phyloP scores from a whole-genome alignment of 2,113 vertebrate species.

The Neomonachus schauinslandi region DNA sequence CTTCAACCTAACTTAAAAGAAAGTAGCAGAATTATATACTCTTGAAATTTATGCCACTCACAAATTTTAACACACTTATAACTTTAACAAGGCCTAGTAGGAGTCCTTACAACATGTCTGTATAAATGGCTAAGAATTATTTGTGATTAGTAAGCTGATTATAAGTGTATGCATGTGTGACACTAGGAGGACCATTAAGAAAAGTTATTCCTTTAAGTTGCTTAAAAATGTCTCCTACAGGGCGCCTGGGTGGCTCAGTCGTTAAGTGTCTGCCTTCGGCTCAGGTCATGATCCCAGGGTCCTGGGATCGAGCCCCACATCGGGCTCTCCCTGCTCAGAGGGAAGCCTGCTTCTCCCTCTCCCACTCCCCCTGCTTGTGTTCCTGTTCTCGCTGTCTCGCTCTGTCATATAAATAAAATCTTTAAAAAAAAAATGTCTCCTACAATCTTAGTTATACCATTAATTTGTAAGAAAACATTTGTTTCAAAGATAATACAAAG shows the following conservation, averaged over 20 bases:
- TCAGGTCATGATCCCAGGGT: too few relatives aligned
- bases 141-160: not conserved
- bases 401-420: too few relatives aligned
- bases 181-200: not conserved
- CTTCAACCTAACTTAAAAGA: not conserved
- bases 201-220: not conserved
- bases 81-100: not conserved
- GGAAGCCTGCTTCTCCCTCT: too few relatives aligned
- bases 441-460: not conserved
- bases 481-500: not conserved
- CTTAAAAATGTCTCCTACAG: not conserved
- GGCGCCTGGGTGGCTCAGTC: too few relatives aligned
- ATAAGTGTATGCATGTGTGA: not conserved
- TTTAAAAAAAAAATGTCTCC: not conserved
- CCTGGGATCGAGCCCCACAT: too few relatives aligned
- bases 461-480: conserved; percentile 8
- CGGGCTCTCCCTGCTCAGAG: too few relatives aligned
- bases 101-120: not conserved
- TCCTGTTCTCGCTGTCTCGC: too few relatives aligned
- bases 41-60: not conserved
- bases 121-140: conserved; percentile 13
- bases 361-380: too few relatives aligned
- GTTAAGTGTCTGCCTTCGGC: too few relatives aligned
- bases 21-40: not conserved
- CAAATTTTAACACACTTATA: not conserved